Evolutionary conservation across 2,797 vertebrate species (phyloP), one percentile per base, ranked within the genome.

Genomic region (Gallinago stenura): DNA sequence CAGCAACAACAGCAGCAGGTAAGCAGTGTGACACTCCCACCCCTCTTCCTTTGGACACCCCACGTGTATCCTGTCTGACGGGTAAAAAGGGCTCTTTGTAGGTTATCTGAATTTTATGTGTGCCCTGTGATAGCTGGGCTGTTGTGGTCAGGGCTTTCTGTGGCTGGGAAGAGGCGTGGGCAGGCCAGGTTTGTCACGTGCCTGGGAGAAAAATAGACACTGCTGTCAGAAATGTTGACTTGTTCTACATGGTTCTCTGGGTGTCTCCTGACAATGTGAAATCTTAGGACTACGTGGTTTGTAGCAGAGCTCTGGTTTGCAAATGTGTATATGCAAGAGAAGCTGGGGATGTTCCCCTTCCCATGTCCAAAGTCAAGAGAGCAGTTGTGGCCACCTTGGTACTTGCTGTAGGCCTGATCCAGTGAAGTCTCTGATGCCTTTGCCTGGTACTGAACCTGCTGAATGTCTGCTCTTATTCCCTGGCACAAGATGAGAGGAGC

Each of bases 1-100:
- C 98, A 98, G 68, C 98, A 98, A 18, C 97, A 97, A 72, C 75
- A 86, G 71, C 81, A 94, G 61, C 95, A 97, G 93, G 88, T 91
- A 62, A 61, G 66, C 56, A n/a, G 18, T 66, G 61, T 84, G 62
- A 89, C 5, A 2, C 26, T 88, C 16, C 30, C 14, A 66, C 2
- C 24, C 5, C 12, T 77, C 12, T 90, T 83, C 64, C 46, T 73
- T 64, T 73, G 43, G n/a, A 79, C 15, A 4, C 22, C 2, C 10
- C 17, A 33, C 18, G 7, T 62, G 3, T 51, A 8, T 7, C 11
- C 39, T 53, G 8, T 58, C 15, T 86, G 39, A 13, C 3, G 4
- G 4, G 13, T 84, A 11, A 12, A 12, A 90, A 88, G 19, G 25
- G 20, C 18, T 78, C 11, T 69, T 0, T 41, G 1, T 53, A n/a